These are phyloP conservation scores for Rhinella marina DNA, from an alignment of 2,797 vertebrate species.

Conservation along the genomic window DNA sequence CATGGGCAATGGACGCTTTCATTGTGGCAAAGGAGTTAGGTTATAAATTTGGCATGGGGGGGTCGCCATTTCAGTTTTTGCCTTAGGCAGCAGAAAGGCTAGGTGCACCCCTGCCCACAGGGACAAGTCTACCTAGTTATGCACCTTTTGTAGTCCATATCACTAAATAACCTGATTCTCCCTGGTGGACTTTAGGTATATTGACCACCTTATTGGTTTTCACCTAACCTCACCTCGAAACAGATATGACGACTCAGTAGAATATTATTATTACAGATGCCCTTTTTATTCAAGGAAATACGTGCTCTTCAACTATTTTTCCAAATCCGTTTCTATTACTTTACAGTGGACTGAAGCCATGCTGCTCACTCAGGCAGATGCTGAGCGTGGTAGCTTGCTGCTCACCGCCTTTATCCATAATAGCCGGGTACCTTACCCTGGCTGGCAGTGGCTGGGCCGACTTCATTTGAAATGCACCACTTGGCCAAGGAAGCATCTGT, in stretches of 20 bases:
- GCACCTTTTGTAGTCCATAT: too few species aligned
- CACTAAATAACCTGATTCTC: too few species aligned
- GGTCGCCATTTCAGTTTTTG: too few species aligned
- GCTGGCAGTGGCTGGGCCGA: slow-evolving; percentile 10
- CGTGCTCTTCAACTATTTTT: not conserved
- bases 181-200: too few species aligned
- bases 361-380: not conserved
- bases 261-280: too few species aligned
- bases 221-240: not conserved
- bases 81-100: too few species aligned
- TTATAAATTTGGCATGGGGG: too few species aligned
- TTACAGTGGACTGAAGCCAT: not conserved
- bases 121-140: too few species aligned
- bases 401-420: not conserved
- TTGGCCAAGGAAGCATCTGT: slow-evolving; percentile 51
- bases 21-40: too few species aligned
- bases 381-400: not conserved
- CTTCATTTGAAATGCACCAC: slow-evolving; percentile 61
- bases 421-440: slow-evolving; percentile 2
- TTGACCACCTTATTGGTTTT: not conserved
- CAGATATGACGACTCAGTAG: not conserved
- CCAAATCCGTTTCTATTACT: not conserved
- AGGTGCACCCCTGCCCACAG: too few species aligned
- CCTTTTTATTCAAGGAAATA: not conserved
- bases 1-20: too few species aligned